Base-by-base conservation (phyloP, 2,888 invertebrate genomes). In the Stenichneumon culpator region DNA sequence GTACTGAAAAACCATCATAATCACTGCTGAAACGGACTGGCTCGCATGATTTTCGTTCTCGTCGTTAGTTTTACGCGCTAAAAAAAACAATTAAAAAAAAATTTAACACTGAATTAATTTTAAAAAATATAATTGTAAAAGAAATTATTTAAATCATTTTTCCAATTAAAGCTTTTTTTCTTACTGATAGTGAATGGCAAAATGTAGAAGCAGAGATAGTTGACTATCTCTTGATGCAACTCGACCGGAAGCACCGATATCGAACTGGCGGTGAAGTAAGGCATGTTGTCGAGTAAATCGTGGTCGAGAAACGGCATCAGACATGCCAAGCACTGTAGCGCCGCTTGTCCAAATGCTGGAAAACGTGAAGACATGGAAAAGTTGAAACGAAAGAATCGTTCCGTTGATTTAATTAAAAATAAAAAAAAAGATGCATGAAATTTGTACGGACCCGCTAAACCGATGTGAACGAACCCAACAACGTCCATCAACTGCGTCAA, bases 1-100 rank as follows among this genome's bases (percentile, higher is more conserved):
- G 93, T 99, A 99, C 93, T 99, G 99, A 92, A 99, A 97, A 44
- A 99, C 97, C 97, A 99, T 97, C 98, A 99, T 99, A 83, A 99
- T 96, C 79, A 99, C 98, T 52, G 99, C 97, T 0, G 98, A 97
- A 4, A 98, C 97, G 2, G 97, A 97, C 92, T 98, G 97, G 84
- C 97, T 97, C 14, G 97, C 97, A 89, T 97, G 97, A 89, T 96
- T 97, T 91, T 97, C 97, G 87, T 96, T 96, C 86, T 96, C 96
- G 90, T 96, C 96, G n/a, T 96, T 96, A 87, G 95, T 96, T 90
- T 96, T 96, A 65, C 97, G 96, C 16, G 96, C 97, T 97, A 89
- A 9, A 93, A 91, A 83, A 63, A n/a, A n/a, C n/a, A n/a, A n/a
- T n/a, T n/a, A n/a, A n/a, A n/a, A n/a, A n/a, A n/a, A n/a, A n/a